Evolutionary conservation across 30 jellyfish, hydroid and myxozoan species (phyloP).

Genomic region (Aurelia sp.): DNA sequence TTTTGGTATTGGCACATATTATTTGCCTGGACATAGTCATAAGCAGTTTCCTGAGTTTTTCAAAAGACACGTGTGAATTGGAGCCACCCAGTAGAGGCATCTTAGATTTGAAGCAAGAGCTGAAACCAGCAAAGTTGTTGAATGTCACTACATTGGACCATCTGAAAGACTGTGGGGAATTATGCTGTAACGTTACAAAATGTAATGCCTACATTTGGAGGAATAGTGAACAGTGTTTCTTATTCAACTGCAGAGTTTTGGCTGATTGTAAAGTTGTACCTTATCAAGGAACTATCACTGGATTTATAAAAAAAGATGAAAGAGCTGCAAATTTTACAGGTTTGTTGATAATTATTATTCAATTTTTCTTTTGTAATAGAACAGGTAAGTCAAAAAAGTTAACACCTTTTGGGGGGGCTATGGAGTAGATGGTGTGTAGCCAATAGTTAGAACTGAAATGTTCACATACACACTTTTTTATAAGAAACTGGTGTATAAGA

Average conservation of each 20-base stretch:
- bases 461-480: too few relatives aligned
- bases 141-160: slow-evolving; percentile 12
- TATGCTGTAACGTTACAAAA: background rate
- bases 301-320: slow-evolving; percentile 2
- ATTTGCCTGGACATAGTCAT: too few relatives aligned
- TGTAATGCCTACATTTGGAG: slow-evolving; percentile 37
- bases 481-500: too few relatives aligned
- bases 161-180: slow-evolving; percentile 5
- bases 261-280: slow-evolving; percentile 18
- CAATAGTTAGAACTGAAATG: too few relatives aligned
- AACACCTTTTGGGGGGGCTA: too few relatives aligned
- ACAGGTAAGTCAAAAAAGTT: too few relatives aligned
- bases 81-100: slow-evolving; percentile 7
- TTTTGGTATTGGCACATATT: too few relatives aligned
- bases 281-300: slow-evolving; percentile 27
- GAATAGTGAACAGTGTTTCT: slow-evolving; percentile 28
- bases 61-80: background rate
- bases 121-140: slow-evolving; percentile 11
- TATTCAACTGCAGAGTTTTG: slow-evolving; percentile 7
- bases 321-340: background rate
- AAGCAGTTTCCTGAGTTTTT: background rate
- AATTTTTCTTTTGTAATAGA: too few relatives aligned
- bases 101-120: slow-evolving; percentile 2
- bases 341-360: too few relatives aligned
- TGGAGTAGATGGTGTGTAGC: too few relatives aligned